A percentile compares a stretch with the other conserved stretches of the same genome.
Conservation (phyloP, 2,113 vertebrate genomes). For the Speoplatyrhinus poulsoni region DNA sequence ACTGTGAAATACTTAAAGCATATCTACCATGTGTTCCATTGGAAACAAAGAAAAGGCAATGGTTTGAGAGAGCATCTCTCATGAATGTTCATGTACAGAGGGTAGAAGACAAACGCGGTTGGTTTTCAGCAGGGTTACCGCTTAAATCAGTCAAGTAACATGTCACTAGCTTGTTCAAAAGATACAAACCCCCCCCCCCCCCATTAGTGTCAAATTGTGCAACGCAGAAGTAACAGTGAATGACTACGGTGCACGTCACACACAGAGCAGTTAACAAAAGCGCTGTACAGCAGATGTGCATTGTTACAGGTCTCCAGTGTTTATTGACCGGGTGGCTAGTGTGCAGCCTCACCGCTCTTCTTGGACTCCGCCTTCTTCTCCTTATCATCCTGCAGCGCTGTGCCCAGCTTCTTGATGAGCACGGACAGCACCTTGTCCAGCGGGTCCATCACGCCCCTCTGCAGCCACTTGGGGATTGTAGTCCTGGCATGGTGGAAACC, state of each 20-base stretch:
- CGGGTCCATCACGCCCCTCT: constrained; percentile 98
- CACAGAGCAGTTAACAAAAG: constrained; percentile 46
- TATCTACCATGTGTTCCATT: constrained; percentile 68
- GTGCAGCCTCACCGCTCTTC: constrained; percentile 84
- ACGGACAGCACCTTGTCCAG: constrained; percentile 96
- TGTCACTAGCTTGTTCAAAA: constrained; percentile 79
- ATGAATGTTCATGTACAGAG: constrained; percentile 54
- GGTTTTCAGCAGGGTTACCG: constrained; percentile 36
- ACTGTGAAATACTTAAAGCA: constrained; percentile 50
- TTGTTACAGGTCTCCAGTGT: constrained; percentile 54
- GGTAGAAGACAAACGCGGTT: constrained; percentile 38
- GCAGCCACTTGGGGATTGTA: constrained; percentile 99
- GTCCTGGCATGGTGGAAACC: constrained; percentile 99
- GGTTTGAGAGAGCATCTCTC: constrained; percentile 65
- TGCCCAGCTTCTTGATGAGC: constrained; percentile 96
- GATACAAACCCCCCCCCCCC: constrained; percentile 73
- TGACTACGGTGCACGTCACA: constrained; percentile 73
- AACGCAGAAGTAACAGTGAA: constrained; percentile 74
- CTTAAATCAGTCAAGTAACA: constrained; percentile 69
- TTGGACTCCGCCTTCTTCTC: constrained; percentile 92
- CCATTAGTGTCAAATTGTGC: constrained; percentile 77
- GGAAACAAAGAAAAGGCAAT: constrained; percentile 73
- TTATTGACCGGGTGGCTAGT: constrained; percentile 36
- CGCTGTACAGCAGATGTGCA: constrained; percentile 73
- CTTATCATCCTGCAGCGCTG: constrained; percentile 94